Percentiles rank a stretch among this genome's conserved stretches.
phyloP scores from a whole-genome alignment of 2,888 invertebrate genomes.

The Harpalus rufipes region DNA sequence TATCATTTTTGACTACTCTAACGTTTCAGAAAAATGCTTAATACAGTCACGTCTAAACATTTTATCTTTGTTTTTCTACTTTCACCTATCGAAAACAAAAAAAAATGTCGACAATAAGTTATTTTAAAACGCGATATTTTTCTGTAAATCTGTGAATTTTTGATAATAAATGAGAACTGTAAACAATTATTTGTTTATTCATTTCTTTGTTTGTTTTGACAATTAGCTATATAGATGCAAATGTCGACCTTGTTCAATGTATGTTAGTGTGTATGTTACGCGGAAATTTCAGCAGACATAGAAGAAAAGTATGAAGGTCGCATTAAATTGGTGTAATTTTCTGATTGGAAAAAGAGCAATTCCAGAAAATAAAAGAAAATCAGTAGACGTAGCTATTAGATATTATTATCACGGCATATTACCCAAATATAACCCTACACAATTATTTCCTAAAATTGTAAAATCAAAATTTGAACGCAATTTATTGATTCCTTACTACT shows the following conservation, averaged over 20 bases:
- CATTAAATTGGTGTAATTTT: not conserved
- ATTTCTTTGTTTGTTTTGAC: conserved; percentile 51
- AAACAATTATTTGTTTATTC: conserved; percentile 6
- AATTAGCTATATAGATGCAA: conserved; percentile 41
- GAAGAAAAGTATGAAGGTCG: not conserved
- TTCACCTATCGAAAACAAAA: not conserved
- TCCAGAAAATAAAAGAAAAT: not conserved
- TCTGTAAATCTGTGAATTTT: not conserved
- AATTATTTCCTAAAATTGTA: too few relatives aligned
- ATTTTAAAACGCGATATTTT: not conserved
- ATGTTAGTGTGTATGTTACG: conserved; percentile 3
- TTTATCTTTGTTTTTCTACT: not conserved
- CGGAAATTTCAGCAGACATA: conserved; percentile 10
- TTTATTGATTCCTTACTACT: not conserved
- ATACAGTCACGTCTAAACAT: not conserved
- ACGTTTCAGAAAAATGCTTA: not conserved
- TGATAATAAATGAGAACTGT: not conserved
- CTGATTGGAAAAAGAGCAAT: not conserved
- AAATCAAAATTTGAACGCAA: not conserved
- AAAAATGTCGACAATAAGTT: not conserved
- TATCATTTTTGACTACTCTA: too few relatives aligned
- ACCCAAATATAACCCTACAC: too few relatives aligned
- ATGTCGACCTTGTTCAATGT: conserved; percentile 19
- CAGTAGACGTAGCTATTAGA: too few relatives aligned
- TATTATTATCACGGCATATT: too few relatives aligned